Base-by-base conservation (phyloP, 2,888 invertebrate species). In the Dermolepida albohirtum region DNA sequence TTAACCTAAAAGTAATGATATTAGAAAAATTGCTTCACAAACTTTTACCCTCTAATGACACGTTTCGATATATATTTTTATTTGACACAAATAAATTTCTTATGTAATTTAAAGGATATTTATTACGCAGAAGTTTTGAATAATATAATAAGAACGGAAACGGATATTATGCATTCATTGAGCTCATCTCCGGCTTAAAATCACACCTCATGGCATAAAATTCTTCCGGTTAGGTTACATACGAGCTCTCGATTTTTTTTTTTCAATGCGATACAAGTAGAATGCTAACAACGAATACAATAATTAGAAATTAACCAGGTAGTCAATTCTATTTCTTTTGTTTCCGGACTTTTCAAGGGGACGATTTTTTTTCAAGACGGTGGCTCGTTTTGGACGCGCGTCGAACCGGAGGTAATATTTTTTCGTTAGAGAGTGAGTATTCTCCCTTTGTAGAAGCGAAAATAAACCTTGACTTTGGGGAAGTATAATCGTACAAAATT, bases 181-280 rank as follows among this genome's bases (percentile, higher is more conserved):
- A 74, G 80, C 80, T 76, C 80, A 82, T 82, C 82, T 82, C 82
- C 82, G 82, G 79, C 76, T 74, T 74, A 74, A 77, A 79, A 79
- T 80, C 79, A 78, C 80, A 78, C 80, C 79, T 80, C 77, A 72
- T 79, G 78, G 77, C 79, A 77, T 78, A 77, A 77, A 74, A 70
- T 67, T 74, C 75, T 79, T 80, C 79, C 80, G 79, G 79, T 78
- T 74, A 44, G 59, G 43, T 59, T 29, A 29, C 44, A 44, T 43
- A 11, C 41, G 27, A 47, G 14, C 11, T 12, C n/a, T 27, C 44
- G 59, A 47, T 59, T 59, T 59, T 57, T 57, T 59, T 59, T 59
- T 57, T 57, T 59, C 34, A 34, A 34, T 6, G 6, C 34, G 1
- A 7, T 10, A 10, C 34, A 5, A 34, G 34, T 6, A 34, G 6